phyloP scores from a whole-genome alignment of 2,888 invertebrate genomes.

The Microctonus brassicae region DNA sequence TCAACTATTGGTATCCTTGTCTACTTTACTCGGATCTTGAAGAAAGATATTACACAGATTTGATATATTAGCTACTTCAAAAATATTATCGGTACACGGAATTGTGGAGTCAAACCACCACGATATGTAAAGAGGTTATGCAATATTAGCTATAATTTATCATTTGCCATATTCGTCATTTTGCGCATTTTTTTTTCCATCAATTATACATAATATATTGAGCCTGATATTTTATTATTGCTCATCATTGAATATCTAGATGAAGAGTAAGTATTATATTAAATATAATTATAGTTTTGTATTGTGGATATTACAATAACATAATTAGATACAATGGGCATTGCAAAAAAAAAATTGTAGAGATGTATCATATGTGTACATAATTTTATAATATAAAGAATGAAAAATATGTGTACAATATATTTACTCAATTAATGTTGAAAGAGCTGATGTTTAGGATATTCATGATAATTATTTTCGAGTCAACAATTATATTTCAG shows the following conservation, averaged over 20 bases:
- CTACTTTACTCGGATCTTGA: too few relatives aligned
- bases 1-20: too few relatives aligned
- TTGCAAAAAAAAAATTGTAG: background rate
- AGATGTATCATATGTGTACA: background rate
- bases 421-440: background rate
- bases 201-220: background rate
- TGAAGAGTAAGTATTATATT: background rate
- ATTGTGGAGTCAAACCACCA: too few relatives aligned
- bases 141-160: constrained; percentile 19
- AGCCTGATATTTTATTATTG: background rate
- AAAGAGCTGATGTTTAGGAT: background rate
- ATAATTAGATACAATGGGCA: background rate
- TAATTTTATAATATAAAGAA: background rate
- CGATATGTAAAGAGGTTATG: too few relatives aligned
- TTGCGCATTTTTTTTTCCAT: background rate
- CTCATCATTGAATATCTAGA: background rate
- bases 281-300: background rate
- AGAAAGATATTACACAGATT: too few relatives aligned
- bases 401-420: background rate
- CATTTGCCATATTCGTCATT: background rate
- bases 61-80: too few relatives aligned
- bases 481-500: background rate
- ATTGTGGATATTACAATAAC: background rate
- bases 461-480: background rate
- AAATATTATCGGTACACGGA: too few relatives aligned